Conservation (phyloP, 2,797 vertebrate genomes). For the Pterois miles region DNA sequence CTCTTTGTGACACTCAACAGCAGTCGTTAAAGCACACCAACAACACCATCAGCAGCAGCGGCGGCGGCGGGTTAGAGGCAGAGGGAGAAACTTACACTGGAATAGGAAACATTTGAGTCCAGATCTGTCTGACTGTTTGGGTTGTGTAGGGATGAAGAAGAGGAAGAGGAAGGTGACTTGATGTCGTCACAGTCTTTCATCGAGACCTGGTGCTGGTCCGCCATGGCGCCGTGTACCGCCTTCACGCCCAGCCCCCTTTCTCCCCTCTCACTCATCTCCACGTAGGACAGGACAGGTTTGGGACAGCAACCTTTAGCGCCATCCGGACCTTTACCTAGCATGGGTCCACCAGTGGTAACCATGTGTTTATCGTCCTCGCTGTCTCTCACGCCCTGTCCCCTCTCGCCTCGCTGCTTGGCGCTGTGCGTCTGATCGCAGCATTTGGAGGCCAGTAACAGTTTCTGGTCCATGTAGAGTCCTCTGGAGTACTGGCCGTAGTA, state of each 20-base stretch:
- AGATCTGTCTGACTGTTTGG: constrained; percentile 96
- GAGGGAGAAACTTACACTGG: constrained; percentile 93
- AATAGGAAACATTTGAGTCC: constrained; percentile 97
- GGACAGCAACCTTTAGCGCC: constrained; percentile 87
- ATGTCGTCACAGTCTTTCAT: constrained; percentile 96
- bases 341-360: constrained; percentile 79
- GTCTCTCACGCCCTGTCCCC: constrained; percentile 87
- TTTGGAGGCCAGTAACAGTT: constrained; percentile 92
- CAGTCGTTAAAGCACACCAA: constrained; percentile 68
- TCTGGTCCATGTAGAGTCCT: constrained; percentile 97
- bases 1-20: constrained; percentile 65
- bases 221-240: constrained; percentile 76
- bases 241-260: constrained; percentile 90
- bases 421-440: constrained; percentile 91
- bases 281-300: constrained; percentile 91
- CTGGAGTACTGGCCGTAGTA: constrained; percentile 98
- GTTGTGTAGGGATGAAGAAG: constrained; percentile 88
- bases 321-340: constrained; percentile 91
- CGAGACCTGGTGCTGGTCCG: constrained; percentile 91
- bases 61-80: constrained; percentile 79
- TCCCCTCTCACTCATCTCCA: constrained; percentile 88
- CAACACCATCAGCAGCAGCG: constrained; percentile 69
- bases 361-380: constrained; percentile 90
- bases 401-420: constrained; percentile 87
- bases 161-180: constrained; percentile 86